These are phyloP conservation scores for Labia minor DNA, from an alignment of 2,888 invertebrate species.

Conservation along the genomic window DNA sequence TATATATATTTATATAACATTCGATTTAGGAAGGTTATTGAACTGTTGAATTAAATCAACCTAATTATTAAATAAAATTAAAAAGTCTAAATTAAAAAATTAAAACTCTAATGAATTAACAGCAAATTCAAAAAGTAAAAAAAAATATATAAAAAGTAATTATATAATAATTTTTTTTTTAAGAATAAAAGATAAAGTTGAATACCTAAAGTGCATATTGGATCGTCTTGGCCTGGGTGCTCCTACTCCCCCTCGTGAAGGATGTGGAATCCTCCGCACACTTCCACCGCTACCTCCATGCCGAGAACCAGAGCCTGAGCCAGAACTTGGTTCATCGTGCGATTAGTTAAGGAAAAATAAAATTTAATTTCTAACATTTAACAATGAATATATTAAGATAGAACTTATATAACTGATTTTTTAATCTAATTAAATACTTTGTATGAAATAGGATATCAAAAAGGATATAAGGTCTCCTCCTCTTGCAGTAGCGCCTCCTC, in stretches of 20 bases:
- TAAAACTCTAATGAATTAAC: neutral
- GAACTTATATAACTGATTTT: neutral
- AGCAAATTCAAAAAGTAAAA: conserved; percentile 23
- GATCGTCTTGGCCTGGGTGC: conserved; percentile 70
- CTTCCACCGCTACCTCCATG: conserved; percentile 32
- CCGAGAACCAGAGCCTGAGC: conserved; percentile 21
- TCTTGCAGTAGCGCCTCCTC: neutral
- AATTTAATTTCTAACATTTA: no score
- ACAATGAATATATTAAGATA: no score
- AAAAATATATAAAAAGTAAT: no score
- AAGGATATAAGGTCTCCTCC: conserved; percentile 78
- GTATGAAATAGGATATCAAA: conserved; percentile 57
- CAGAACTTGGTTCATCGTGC: conserved; percentile 40
- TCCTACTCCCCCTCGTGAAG: conserved; percentile 55
- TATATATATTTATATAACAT: no score
- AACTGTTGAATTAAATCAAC: no score
- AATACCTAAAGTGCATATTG: conserved; percentile 84
- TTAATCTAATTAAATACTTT: neutral
- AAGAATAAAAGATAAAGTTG: no score
- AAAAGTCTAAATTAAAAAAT: no score
- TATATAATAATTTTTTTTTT: no score
- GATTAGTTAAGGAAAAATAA: conserved; percentile 40
- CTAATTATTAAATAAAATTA: no score
- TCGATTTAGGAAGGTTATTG: no score
- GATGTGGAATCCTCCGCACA: conserved; percentile 70